Evolutionary conservation across 2,797 vertebrate genomes (phyloP), one percentile per base, ranked within the genome.

Genomic region (Aphelocoma californica): DNA sequence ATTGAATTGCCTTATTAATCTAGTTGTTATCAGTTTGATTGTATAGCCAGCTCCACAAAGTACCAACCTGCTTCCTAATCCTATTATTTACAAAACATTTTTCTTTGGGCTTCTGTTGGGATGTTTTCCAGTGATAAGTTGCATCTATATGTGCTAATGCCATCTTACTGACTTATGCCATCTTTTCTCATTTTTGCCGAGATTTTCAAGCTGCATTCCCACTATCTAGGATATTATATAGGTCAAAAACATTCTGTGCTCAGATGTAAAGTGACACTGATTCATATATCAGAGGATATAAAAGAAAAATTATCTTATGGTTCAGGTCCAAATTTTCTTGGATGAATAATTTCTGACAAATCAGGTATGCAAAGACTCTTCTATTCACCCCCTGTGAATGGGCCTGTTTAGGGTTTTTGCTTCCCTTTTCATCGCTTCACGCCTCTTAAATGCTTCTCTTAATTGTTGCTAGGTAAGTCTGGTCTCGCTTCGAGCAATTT

Each of bases 1-100:
- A 96, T 48, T 94, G 92, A 84, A 95, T 96, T 95, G 96, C 86
- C 78, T 95, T 93, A 95, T 97, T 97, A 97, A 97, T 97, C 96
- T 96, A 90, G 91, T 45, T 95, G 93, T 97, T 98, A 96, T 96
- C 97, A 95, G 83, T 90, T 92, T 81, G 91, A 96, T 95, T 94
- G 93, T 91, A 90, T 77, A 94, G 95, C 93, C 95, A 88, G 97
- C 83, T 88, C 88, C 81, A 95, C 64, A 93, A 92, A 94, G 84
- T 57, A 88, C 70, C 75, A 34, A 34, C 94, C 93, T 84, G 94
- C 73, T 94, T 97, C 94, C 92, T 86, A 88, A 93, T 94, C 94
- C 95, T 57, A 88, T 95, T 95, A 95, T 74, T 95, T 93, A 90
- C 90, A 89, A 91, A 93, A 79, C 10, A 48, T 74, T 91, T 77